phyloP scores from a whole-genome alignment of 1,140 invertebrate species.

The Asbolus verrucosus region DNA sequence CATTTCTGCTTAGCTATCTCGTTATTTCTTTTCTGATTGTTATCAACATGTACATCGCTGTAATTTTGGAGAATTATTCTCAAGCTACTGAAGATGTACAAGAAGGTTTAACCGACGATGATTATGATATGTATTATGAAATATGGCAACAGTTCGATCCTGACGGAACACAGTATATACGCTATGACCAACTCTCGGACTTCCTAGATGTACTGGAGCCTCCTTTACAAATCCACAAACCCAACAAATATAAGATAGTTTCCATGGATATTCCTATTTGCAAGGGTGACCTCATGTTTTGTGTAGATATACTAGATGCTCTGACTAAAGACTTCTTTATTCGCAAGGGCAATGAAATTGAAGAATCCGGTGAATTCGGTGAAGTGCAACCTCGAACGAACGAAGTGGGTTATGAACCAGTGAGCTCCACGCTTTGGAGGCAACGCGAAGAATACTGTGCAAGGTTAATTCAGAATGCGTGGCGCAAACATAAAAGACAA shows the following conservation, averaged over 20 bases:
- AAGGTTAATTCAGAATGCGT: slow-evolving; percentile 93
- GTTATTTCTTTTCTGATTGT: slow-evolving; percentile 98
- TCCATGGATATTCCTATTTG: slow-evolving; percentile 99
- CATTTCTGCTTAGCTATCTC: slow-evolving; percentile 94
- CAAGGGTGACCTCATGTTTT: slow-evolving; percentile 96
- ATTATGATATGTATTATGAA: slow-evolving; percentile 99
- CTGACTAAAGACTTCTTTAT: slow-evolving; percentile 97
- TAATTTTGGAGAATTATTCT: slow-evolving; percentile 98
- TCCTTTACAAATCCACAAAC: slow-evolving; percentile 95
- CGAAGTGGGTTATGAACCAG: slow-evolving; percentile 89
- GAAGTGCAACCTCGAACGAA: slow-evolving; percentile 83
- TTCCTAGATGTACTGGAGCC: slow-evolving; percentile 95
- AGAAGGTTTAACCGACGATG: slow-evolving; percentile 97
- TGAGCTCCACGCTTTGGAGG: slow-evolving; percentile 94
- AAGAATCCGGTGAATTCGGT: slow-evolving; percentile 85
- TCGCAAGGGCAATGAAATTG: slow-evolving; percentile 91
- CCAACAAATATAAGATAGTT: slow-evolving; percentile 98
- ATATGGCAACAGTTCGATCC: slow-evolving; percentile 99
- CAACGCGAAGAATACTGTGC: slow-evolving; percentile 97
- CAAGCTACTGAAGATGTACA: slow-evolving; percentile 97
- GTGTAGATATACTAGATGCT: slow-evolving; percentile 97
- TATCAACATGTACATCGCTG: slow-evolving; percentile 99
- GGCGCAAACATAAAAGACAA: slow-evolving; percentile 82
- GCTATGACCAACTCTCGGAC: slow-evolving; percentile 92
- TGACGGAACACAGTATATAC: slow-evolving; percentile 96